Evolutionary conservation across 2,113 vertebrate species (phyloP), one percentile per base, ranked within the genome.

Genomic region (Psammodynastes pulverulentus): DNA sequence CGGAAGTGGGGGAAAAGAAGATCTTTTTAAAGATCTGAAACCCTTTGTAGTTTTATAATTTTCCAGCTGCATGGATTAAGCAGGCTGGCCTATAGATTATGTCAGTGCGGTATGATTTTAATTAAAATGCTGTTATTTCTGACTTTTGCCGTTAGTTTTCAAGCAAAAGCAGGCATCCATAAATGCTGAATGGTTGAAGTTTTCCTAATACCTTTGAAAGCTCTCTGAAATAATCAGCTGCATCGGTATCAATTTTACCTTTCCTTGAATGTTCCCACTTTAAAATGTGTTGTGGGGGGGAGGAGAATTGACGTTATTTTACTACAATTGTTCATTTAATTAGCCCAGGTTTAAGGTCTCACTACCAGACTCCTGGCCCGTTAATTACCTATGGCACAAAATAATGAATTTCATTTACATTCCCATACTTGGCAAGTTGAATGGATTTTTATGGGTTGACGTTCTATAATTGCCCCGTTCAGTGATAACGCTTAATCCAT

Each of bases 51-150:
- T 29, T 52, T 87, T 88, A 45, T 89, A 34, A 87, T 92, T n/a
- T 0, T 0, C 89, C 93, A 29, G 89, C 49, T 92, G 94, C 85
- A 89, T 72, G 26, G 67, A 92, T 94, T 95, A 93, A 90, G 21
- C 84, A 23, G 34, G 1, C 91, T n/a, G 17, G 90, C 24, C 48
- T 26, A 91, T 45, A 26, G n/a, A 87, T 67, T 93, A 2, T 93
- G 8, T 93, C 94, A 94, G 49, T 92, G 21, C 49, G 17, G 13
- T 53, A 26, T 56, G 86, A 54, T 92, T 5, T 0, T 91, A 93
- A 94, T 96, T 17, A 49, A 53, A 43, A 51, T 92, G 39, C 90
- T 51, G 84, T 90, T 91, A 91, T 94, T 92, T 90, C 45, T 90
- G 84, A 91, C 1, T 72, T 49, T 91, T 91, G 0, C 49, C 92